Base-by-base conservation (phyloP, 2,888 invertebrate genomes). In the Endomychus coccineus region DNA sequence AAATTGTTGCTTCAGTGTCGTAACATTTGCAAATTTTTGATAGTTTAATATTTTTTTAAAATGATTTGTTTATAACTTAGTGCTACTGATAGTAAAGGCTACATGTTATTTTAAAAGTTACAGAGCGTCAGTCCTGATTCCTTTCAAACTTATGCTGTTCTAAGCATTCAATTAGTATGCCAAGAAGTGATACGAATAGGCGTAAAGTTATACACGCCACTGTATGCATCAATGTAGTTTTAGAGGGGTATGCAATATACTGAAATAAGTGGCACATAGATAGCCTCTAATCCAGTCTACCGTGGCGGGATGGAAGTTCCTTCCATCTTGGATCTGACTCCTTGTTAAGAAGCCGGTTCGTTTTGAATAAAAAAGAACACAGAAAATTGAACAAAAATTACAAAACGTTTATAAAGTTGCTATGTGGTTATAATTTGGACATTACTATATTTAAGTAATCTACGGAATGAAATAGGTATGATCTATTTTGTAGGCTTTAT, bases 251-350 rank as follows among this genome's bases (percentile, higher is more conserved):
- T 58, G 56, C 59, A 55, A 56, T 67, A 66, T 67, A 66, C 66
- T 57, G 58, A 56, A 62, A 59, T 61, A 63, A 62, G 61, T 56
- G 56, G 55, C 58, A 58, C 52, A 50, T 48, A 49, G 53, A 52
- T 57, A 57, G 61, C 61, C 59, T 62, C 59, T 60, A 63, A 64
- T 61, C 61, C 64, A 67, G 67, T 68, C 67, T 67, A 64, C 66
- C 68, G 69, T 70, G 73, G 72, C 72, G 71, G 77, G 74, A 75
- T 74, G 77, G 76, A 75, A 78, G 44, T 56, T 58, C 53, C 79
- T 77, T 80, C 81, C 82, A 81, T 81, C 79, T 81, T 81, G 81
- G 75, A 79, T 76, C 75, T 74, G 73, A 71, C 72, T 77, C 74
- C 73, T 59, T 55, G 55, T 72, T 75, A 69, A 74, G 76, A 80